Evolutionary conservation across 2,888 invertebrate species (phyloP), one percentile per base, ranked within the genome.

Genomic region (Agriopis marginaria): DNA sequence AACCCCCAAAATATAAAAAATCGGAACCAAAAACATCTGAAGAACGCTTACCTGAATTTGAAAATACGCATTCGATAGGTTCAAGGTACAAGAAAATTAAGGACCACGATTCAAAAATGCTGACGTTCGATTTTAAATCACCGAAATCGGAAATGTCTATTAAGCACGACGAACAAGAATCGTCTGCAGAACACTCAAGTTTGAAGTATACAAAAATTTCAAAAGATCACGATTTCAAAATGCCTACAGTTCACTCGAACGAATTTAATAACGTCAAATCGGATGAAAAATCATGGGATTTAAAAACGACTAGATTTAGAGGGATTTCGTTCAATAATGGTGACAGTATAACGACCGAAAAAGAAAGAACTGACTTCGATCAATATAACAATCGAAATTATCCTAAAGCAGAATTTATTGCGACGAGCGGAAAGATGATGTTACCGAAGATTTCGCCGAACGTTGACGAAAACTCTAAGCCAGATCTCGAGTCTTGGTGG

Each of bases 321-420:
- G 54, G 49, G 32, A 10, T 44, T 9, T 7, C 5, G 10, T 17
- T 44, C 7, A 17, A 56, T 14, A 3, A 3, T 4, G 8, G 8
- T 40, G 65, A 53, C 0, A 58, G n/a, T 5, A 7, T 66, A 2
- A 66, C 63, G 6, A 70, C 66, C 4, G 54, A 39, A 45, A 66
- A 63, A 12, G 59, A 70, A 17, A 66, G 50, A 45, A 61, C 66
- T 39, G 62, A 59, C 12, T 69, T 62, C 51, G 63, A 73, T 58
- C 68, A 66, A 49, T 67, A 70, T n/a, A 66, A 66, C 4, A 66
- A 70, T 60, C 54, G 12, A 0, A 59, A 70, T 10, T 66, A 70
- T 54, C 63, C 63, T n/a, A 70, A 44, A 69, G 51, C 65, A 9
- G 39, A 59, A 6, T 60, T 14, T 45, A 32, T 68, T 1, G 69